Percentiles rank a stretch among this genome's conserved stretches.
Conservation (phyloP, 2,113 vertebrate species). For the Dipodomys spectabilis region DNA sequence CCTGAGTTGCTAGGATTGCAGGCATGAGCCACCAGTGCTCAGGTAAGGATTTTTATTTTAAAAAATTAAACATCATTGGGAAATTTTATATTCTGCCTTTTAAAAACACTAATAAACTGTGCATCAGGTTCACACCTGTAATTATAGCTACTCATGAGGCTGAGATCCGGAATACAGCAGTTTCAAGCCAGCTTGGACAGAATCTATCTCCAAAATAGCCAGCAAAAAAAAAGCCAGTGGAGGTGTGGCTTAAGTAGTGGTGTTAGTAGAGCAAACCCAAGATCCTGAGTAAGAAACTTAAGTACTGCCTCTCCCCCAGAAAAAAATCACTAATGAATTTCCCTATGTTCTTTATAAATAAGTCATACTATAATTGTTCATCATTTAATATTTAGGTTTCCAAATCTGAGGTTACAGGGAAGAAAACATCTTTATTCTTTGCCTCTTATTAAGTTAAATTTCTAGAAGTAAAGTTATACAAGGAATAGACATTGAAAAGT, state of each 20-base stretch:
- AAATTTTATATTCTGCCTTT: slow-evolving; percentile 25
- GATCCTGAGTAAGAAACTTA: too few relatives aligned
- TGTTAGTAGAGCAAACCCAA: too few relatives aligned
- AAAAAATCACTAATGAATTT: not conserved
- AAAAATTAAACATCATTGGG: not conserved
- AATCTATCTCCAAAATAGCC: too few relatives aligned
- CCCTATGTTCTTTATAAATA: slow-evolving; percentile 10
- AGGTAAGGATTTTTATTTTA: not conserved
- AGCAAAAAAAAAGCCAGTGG: too few relatives aligned
- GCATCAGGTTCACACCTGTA: too few relatives aligned
- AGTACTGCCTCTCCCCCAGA: too few relatives aligned
- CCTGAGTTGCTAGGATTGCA: too few relatives aligned
- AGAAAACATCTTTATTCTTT: not conserved
- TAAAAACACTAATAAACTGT: not conserved
- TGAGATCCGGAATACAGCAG: too few relatives aligned
- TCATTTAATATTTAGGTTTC: slow-evolving; percentile 29
- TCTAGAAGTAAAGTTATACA: slow-evolving; percentile 34
- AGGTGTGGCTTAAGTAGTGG: too few relatives aligned
- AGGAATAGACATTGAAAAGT: slow-evolving; percentile 26
- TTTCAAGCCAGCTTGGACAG: too few relatives aligned
- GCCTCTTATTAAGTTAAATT: not conserved
- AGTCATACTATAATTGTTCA: not conserved
- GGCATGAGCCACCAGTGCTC: too few relatives aligned
- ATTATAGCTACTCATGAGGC: too few relatives aligned
- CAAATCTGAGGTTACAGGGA: slow-evolving; percentile 22